A percentile compares a stretch with the other conserved stretches of the same genome.
These are phyloP conservation scores for Amblyraja radiata DNA, from an alignment of 2,797 vertebrate species.

Conservation along the genomic window DNA sequence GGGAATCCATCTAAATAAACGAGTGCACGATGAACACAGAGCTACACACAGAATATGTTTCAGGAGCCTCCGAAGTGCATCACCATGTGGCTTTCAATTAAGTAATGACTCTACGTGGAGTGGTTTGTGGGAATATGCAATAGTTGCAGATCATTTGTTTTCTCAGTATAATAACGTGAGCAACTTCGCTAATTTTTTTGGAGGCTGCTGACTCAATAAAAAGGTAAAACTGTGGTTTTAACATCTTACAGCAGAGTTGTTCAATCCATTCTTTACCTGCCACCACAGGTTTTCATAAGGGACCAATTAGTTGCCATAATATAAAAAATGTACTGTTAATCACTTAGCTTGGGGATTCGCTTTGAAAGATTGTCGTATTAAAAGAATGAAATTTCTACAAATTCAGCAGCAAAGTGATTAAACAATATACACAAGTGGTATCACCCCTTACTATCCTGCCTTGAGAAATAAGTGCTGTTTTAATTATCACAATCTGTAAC, in stretches of 20 bases:
- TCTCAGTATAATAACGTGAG: neutral
- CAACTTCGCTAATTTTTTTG: slow-evolving; percentile 14
- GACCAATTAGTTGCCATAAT: slow-evolving; percentile 37
- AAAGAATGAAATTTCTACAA: slow-evolving; percentile 36
- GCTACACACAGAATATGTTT: neutral
- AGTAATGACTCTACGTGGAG: neutral
- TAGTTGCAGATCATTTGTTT: neutral
- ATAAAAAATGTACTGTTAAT: slow-evolving; percentile 36
- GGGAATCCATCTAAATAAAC: neutral
- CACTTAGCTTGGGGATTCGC: slow-evolving; percentile 36
- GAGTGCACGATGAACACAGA: neutral
- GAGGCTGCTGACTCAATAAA: slow-evolving; percentile 28
- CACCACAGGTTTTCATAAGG: slow-evolving; percentile 26
- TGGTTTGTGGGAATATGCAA: neutral
- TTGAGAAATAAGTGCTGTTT: slow-evolving; percentile 34
- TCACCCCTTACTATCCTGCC: slow-evolving; percentile 31
- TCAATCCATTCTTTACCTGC: slow-evolving; percentile 37
- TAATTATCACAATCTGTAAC: slow-evolving; percentile 37
- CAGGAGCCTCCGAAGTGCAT: neutral
- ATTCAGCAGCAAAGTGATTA: slow-evolving; percentile 37
- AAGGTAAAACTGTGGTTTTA: neutral
- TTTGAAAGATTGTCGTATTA: slow-evolving; percentile 17
- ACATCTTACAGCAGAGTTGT: neutral
- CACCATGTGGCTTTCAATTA: neutral
- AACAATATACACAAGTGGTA: slow-evolving; percentile 35